phyloP scores from a whole-genome alignment of 1,140 invertebrate genomes.

The Hyposmocoma kahamanoa region DNA sequence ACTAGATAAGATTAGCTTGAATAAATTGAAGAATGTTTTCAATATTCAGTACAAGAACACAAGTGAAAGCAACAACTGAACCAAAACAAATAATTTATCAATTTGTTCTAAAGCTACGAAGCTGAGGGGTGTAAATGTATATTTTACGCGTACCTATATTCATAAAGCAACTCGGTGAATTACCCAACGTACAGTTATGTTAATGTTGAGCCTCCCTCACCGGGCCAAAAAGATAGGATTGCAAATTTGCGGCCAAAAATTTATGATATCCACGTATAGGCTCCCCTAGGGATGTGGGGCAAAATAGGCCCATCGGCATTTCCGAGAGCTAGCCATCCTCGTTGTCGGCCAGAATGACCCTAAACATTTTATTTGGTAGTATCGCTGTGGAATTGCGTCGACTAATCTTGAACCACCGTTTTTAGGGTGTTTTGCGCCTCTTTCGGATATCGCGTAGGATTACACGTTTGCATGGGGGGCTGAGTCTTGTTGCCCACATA shows the following conservation, averaged over 20 bases:
- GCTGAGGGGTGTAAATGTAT: background rate
- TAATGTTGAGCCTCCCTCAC: constrained; percentile 53
- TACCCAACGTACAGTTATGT: constrained; percentile 57
- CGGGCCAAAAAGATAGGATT: constrained; percentile 65
- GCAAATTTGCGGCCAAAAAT: constrained; percentile 73
- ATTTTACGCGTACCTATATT: constrained; percentile 20
- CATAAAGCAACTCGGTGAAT: constrained; percentile 46
- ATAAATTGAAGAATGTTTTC: too few relatives aligned
- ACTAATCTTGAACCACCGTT: constrained; percentile 62
- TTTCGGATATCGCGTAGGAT: background rate
- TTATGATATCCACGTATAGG: constrained; percentile 62
- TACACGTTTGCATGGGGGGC: constrained; percentile 20
- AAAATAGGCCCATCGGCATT: constrained; percentile 66
- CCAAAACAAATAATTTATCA: background rate
- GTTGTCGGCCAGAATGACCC: constrained; percentile 61
- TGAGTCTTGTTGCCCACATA: too few relatives aligned
- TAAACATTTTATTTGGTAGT: constrained; percentile 69
- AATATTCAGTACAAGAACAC: too few relatives aligned
- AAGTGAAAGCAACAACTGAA: too few relatives aligned
- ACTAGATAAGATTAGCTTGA: too few relatives aligned
- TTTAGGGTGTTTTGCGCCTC: constrained; percentile 49
- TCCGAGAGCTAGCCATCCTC: constrained; percentile 51
- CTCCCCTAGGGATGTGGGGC: constrained; percentile 50
- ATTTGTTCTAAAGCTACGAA: background rate
- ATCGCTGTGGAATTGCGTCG: constrained; percentile 42